Conservation (phyloP, 2,113 vertebrate species). For the Lota lota region DNA sequence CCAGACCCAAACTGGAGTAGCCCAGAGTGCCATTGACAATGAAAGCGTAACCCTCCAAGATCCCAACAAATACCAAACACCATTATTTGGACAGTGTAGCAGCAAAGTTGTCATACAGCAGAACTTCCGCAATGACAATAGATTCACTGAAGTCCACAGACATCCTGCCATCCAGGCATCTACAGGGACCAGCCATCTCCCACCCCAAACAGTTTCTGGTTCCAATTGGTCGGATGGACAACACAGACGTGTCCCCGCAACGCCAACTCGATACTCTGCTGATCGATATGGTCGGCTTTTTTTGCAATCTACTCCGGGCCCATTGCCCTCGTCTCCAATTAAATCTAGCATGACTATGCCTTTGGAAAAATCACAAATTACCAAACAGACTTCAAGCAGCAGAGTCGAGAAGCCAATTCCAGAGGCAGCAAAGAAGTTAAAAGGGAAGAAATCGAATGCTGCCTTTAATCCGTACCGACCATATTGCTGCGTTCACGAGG, state of each 20-base stretch:
- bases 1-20: too few species aligned
- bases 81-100: conserved; percentile 13
- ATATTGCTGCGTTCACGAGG: conserved; percentile 91
- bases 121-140: conserved; percentile 22
- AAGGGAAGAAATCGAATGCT: conserved; percentile 78
- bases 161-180: conserved; percentile 10
- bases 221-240: conserved; percentile 19
- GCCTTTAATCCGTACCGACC: conserved; percentile 83
- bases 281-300: conserved; percentile 1
- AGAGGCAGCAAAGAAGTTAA: conserved; percentile 68
- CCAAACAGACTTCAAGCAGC: conserved; percentile 31
- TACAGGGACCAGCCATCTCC: neutral
- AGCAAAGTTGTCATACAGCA: neutral
- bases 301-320: conserved; percentile 10
- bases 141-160: neutral
- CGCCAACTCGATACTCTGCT: conserved; percentile 9
- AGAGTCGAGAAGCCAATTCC: conserved; percentile 25
- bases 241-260: conserved; percentile 4
- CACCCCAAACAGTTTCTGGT: conserved; percentile 7
- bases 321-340: conserved; percentile 8
- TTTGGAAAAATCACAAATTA: conserved; percentile 6
- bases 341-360: neutral
- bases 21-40: neutral
- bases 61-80: conserved; percentile 14
- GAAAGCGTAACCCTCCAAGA: neutral